Evolutionary conservation across 2,888 invertebrate genomes (phyloP).

Genomic region (Acleris cristana): DNA sequence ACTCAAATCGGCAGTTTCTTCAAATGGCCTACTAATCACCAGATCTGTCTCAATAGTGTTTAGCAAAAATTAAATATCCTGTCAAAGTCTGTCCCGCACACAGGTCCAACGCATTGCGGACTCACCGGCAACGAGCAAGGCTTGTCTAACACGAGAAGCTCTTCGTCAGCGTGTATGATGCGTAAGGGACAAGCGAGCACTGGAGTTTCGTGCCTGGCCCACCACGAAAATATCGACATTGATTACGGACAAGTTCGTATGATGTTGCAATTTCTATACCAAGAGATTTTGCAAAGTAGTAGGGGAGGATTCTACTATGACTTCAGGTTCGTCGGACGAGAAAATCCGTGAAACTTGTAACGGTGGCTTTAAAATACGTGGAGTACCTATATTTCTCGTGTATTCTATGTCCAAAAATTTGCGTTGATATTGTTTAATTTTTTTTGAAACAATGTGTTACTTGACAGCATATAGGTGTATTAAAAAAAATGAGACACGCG

Average conservation of each 20-base stretch:
- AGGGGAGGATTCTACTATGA: background rate
- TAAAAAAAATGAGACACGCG: background rate
- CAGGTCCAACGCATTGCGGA: slow-evolving; percentile 66
- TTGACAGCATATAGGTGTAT: background rate
- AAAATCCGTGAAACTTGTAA: slow-evolving; percentile 3
- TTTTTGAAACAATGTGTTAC: no score
- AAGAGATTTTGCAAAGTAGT: background rate
- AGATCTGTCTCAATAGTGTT: background rate
- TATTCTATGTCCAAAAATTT: no score
- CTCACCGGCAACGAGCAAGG: slow-evolving; percentile 95
- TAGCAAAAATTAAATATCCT: background rate
- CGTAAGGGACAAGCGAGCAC: slow-evolving; percentile 91
- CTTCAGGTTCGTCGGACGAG: background rate
- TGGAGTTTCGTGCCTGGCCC: slow-evolving; percentile 93
- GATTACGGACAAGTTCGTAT: slow-evolving; percentile 47
- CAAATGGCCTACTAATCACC: no score
- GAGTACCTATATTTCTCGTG: no score
- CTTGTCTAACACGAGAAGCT: slow-evolving; percentile 94
- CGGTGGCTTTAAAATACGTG: background rate
- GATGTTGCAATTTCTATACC: slow-evolving; percentile 25
- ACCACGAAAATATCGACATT: slow-evolving; percentile 64
- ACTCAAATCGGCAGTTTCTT: background rate
- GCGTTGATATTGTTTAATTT: no score
- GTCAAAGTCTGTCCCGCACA: slow-evolving; percentile 60
- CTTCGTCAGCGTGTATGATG: slow-evolving; percentile 92